These are phyloP conservation scores for Piprites chloris DNA, from an alignment of 2,113 vertebrate species.

Conservation along the genomic window DNA sequence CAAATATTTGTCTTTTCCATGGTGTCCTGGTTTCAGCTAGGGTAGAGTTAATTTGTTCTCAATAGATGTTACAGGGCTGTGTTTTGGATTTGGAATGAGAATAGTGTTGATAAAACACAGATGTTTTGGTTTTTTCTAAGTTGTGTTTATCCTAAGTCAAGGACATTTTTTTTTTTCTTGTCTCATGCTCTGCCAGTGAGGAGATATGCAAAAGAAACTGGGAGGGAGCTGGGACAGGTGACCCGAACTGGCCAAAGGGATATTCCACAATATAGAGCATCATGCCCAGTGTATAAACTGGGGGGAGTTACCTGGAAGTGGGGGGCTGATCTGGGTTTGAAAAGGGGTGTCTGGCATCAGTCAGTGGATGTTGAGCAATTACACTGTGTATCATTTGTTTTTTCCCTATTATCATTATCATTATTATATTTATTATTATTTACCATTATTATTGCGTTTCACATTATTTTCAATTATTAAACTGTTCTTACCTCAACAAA, in stretches of 20 bases:
- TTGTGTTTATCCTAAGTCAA: neutral
- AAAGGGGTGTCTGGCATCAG: neutral
- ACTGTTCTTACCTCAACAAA: neutral
- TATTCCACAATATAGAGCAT: neutral
- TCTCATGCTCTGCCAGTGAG: neutral
- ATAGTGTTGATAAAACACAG: neutral
- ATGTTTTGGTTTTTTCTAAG: neutral
- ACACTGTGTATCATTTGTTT: neutral
- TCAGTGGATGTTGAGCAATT: neutral
- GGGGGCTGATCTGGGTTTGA: neutral
- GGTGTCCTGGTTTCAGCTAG: neutral
- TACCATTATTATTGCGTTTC: neutral
- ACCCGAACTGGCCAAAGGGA: neutral
- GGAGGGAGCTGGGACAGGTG: neutral
- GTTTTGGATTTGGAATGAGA: neutral
- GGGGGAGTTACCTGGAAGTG: neutral
- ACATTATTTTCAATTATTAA: neutral
- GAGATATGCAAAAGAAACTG: neutral
- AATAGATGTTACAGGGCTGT: neutral
- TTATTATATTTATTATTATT: neutral
- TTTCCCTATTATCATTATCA: neutral
- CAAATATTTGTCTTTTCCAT: neutral
- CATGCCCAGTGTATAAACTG: neutral
- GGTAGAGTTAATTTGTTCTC: neutral
- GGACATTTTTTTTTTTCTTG: neutral